Evolutionary conservation across 1,140 invertebrate species (phyloP).

Genomic region (Aethina tumida): DNA sequence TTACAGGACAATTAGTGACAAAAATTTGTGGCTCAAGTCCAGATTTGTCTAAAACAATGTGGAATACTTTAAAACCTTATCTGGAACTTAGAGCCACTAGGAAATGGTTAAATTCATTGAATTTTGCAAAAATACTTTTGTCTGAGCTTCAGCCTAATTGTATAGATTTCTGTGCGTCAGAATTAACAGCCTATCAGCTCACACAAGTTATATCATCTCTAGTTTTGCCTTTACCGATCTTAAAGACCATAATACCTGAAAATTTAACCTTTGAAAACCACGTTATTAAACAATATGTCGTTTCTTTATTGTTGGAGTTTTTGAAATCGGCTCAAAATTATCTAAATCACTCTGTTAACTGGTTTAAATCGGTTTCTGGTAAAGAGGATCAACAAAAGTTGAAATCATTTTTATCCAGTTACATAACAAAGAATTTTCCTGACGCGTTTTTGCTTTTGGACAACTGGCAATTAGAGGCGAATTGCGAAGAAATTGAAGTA

Average conservation of each 20-base stretch:
- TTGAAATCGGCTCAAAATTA: constrained; percentile 37
- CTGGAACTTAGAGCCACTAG: constrained; percentile 47
- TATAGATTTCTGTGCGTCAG: constrained; percentile 28
- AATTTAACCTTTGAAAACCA: constrained; percentile 33
- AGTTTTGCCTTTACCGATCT: constrained; percentile 39
- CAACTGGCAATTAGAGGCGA: constrained; percentile 38
- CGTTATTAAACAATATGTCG: constrained; percentile 37
- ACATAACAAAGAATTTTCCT: constrained; percentile 43
- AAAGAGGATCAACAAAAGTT: constrained; percentile 32
- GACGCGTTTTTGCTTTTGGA: constrained; percentile 38
- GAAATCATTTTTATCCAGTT: constrained; percentile 37
- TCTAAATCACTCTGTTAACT: constrained; percentile 32
- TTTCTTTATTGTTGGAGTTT: constrained; percentile 40
- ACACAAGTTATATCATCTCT: constrained; percentile 41
- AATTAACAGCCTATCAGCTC: constrained; percentile 33
- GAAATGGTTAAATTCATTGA: constrained; percentile 46
- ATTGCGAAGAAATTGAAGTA: constrained; percentile 17
- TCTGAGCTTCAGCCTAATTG: constrained; percentile 37
- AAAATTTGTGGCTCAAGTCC: constrained; percentile 58
- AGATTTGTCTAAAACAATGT: constrained; percentile 55
- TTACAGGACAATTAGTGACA: constrained; percentile 56
- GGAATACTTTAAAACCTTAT: constrained; percentile 45
- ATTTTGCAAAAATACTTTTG: constrained; percentile 44
- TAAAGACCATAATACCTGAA: constrained; percentile 38
- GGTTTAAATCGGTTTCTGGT: no score